phyloP scores from a whole-genome alignment of 2,888 invertebrate genomes.

The Rosalia funebris region DNA sequence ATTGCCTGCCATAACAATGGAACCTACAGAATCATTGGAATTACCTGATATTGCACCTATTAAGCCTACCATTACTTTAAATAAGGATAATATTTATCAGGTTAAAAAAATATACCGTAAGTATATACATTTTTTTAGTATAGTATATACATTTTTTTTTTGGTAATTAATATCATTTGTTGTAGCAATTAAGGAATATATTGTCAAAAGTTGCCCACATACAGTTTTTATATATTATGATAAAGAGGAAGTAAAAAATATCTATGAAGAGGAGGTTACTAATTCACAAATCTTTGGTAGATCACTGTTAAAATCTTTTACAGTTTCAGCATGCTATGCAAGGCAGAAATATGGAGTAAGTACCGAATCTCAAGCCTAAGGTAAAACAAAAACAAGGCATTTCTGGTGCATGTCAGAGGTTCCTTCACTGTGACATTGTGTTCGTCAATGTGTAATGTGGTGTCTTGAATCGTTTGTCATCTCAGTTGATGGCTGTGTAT shows the following conservation, averaged over 20 bases:
- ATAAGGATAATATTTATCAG: constrained; percentile 72
- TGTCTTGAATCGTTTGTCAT: too few species aligned
- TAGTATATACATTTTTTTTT: neutral
- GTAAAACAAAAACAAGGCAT: too few species aligned
- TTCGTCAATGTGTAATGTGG: too few species aligned
- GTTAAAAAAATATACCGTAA: constrained; percentile 76
- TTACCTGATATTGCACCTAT: constrained; percentile 82
- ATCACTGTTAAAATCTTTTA: constrained; percentile 78
- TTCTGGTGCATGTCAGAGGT: too few species aligned
- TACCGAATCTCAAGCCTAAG: too few species aligned
- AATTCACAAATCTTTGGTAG: constrained; percentile 75
- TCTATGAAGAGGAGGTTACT: constrained; percentile 75
- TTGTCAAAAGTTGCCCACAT: constrained; percentile 73
- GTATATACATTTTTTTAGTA: constrained; percentile 56
- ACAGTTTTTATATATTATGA: constrained; percentile 82
- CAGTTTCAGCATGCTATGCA: constrained; percentile 81
- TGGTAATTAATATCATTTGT: constrained; percentile 3
- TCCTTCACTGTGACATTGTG: too few species aligned
- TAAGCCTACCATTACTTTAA: constrained; percentile 75
- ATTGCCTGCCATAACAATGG: constrained; percentile 66
- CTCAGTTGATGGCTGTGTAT: too few species aligned
- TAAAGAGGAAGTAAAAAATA: constrained; percentile 72
- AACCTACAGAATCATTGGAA: constrained; percentile 66
- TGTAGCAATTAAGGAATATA: constrained; percentile 66
- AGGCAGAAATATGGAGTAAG: constrained; percentile 78